Evolutionary conservation across 2,797 vertebrate genomes (phyloP).

Genomic region (Apodemus agrarius): DNA sequence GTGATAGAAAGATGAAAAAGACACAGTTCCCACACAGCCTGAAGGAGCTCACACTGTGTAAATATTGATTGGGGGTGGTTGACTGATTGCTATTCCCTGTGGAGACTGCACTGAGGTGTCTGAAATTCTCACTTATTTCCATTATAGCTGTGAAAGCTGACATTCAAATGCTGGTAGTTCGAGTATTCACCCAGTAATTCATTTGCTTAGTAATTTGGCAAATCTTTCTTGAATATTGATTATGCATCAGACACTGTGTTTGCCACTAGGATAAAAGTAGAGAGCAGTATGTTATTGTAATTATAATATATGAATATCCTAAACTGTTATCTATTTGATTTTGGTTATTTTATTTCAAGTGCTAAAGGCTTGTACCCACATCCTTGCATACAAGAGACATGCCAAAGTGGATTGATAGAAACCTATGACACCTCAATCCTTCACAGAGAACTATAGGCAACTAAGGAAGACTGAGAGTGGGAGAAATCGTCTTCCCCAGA

Average conservation of each 20-base stretch:
- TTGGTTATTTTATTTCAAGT: background rate
- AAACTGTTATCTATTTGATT: background rate
- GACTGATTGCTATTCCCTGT: slow-evolving; percentile 31
- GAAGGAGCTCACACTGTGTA: slow-evolving; percentile 23
- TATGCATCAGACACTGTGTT: background rate
- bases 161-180: background rate
- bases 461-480: background rate
- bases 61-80: slow-evolving; percentile 50
- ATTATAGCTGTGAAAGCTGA: background rate
- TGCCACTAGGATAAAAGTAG: background rate
- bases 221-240: slow-evolving; percentile 1
- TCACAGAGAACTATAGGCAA: background rate
- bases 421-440: background rate
- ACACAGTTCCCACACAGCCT: background rate
- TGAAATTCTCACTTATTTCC: slow-evolving; percentile 43
- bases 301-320: background rate
- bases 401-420: background rate
- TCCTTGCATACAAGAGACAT: background rate
- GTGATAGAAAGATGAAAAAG: slow-evolving; percentile 60
- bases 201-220: background rate
- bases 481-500: background rate
- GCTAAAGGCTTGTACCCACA: no score
- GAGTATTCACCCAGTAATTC: background rate
- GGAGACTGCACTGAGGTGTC: background rate
- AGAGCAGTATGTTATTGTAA: background rate